Evolutionary conservation across 1,140 invertebrate species (phyloP).

Genomic region (Apis laboriosa): DNA sequence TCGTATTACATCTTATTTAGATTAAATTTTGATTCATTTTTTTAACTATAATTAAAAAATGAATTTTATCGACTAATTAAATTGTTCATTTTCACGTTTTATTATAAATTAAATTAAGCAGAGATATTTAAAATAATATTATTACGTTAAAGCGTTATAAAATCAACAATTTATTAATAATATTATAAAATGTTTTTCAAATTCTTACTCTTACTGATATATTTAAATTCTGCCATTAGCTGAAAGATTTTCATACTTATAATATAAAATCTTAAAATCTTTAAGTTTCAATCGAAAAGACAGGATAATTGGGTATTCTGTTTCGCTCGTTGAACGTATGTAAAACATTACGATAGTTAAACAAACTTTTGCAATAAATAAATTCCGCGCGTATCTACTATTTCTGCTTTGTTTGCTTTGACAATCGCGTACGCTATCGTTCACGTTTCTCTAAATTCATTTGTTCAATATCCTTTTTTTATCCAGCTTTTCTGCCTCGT

Average conservation of each 20-base stretch:
- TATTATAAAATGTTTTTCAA: too few relatives aligned
- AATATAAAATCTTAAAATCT: neutral
- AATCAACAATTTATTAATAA: neutral
- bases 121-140: neutral
- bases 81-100: neutral
- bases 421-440: constrained; percentile 48
- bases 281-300: neutral
- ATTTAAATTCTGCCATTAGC: too few relatives aligned
- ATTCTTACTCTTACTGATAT: too few relatives aligned
- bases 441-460: constrained; percentile 36
- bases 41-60: too few relatives aligned
- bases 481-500: constrained; percentile 43
- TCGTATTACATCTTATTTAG: too few relatives aligned
- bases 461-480: constrained; percentile 4
- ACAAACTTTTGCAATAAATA: constrained; percentile 5
- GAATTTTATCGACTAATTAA: neutral
- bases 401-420: constrained; percentile 52
- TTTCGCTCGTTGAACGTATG: neutral
- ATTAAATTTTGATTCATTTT: too few relatives aligned
- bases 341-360: neutral
- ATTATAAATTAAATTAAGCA: neutral
- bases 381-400: constrained; percentile 14
- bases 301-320: neutral
- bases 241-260: neutral
- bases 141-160: neutral